Conservation (phyloP, 1,140 invertebrate genomes). For the Drosophila rufa region DNA sequence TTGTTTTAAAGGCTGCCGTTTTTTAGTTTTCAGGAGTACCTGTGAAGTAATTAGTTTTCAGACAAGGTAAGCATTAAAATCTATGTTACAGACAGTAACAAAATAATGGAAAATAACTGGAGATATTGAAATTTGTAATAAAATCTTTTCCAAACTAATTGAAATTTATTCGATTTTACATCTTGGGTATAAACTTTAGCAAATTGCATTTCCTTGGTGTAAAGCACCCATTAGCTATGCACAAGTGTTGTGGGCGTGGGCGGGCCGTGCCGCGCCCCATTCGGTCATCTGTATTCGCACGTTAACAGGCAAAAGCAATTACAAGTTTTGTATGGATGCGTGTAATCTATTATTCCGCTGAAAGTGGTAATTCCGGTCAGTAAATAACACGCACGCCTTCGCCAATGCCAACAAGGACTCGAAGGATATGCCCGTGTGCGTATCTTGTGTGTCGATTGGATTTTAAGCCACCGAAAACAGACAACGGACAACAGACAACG, state of each 20-base stretch:
- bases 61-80: neutral
- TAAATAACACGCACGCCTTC: constrained; percentile 74
- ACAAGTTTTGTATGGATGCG: constrained; percentile 45
- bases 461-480: constrained; percentile 71
- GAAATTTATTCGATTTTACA: constrained; percentile 29
- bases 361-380: constrained; percentile 83
- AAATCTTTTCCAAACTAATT: constrained; percentile 20
- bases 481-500: constrained; percentile 41
- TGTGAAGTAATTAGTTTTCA: neutral
- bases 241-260: constrained; percentile 41
- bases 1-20: neutral
- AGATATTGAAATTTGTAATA: neutral
- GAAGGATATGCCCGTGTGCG: constrained; percentile 14
- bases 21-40: neutral
- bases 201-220: constrained; percentile 44
- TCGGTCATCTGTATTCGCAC: constrained; percentile 31
- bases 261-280: constrained; percentile 27
- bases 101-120: neutral
- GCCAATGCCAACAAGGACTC: constrained; percentile 57
- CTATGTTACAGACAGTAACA: neutral
- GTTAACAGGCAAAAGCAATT: constrained; percentile 51
- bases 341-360: constrained; percentile 80
- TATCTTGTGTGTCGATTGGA: constrained; percentile 60
- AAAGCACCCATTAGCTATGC: constrained; percentile 62
- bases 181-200: constrained; percentile 17